Conservation (phyloP, 2,888 invertebrate genomes). For the Caenorhabditis afra region DNA sequence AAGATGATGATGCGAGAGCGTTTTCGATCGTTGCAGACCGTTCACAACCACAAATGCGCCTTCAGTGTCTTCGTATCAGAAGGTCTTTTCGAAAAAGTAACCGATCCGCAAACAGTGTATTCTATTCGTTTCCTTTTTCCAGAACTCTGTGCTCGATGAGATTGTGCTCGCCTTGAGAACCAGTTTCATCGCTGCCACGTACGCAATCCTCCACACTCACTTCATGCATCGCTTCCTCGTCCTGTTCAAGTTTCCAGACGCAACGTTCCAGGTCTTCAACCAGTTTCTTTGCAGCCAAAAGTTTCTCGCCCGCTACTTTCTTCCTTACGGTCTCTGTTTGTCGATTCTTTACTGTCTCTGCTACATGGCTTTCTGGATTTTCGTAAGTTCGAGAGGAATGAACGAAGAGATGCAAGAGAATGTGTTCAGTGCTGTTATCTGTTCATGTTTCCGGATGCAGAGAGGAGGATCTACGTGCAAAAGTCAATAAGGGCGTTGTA, state of each 20-base stretch:
- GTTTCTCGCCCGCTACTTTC: background rate
- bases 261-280: background rate
- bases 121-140: background rate
- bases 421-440: no score
- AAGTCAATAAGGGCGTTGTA: background rate
- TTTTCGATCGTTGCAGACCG: background rate
- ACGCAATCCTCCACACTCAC: conserved; percentile 27
- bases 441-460: background rate
- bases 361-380: conserved; percentile 11
- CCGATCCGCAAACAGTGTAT: no score
- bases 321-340: conserved; percentile 1
- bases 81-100: background rate
- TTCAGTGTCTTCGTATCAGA: background rate
- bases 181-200: conserved; percentile 23
- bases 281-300: background rate
- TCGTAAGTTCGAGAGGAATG: no score
- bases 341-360: background rate
- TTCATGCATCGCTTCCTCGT: conserved; percentile 20
- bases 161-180: conserved; percentile 3
- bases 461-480: background rate
- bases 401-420: no score
- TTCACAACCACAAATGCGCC: background rate
- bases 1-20: background rate
- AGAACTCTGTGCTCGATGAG: background rate
- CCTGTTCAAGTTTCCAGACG: conserved; percentile 15